Percentiles rank a stretch among this genome's conserved stretches.
These are phyloP conservation scores for Lycodopsis pacificus DNA, from an alignment of 2,797 vertebrate genomes.

Conservation along the genomic window DNA sequence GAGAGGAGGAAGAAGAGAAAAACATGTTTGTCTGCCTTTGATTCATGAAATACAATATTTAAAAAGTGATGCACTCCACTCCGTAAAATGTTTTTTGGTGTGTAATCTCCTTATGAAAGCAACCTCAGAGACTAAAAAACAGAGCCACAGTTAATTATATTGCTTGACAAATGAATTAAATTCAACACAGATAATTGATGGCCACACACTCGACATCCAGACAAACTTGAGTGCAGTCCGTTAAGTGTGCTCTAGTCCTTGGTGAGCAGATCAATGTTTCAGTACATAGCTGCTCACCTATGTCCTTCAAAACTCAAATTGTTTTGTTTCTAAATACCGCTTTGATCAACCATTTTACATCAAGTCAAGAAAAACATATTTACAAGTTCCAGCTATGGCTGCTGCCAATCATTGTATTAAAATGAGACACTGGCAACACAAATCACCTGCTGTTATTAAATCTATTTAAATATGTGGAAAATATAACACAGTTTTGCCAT, in stretches of 20 bases:
- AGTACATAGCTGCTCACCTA: constrained; percentile 4
- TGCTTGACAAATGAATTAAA: neutral
- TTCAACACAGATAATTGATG: neutral
- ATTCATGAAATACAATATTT: neutral
- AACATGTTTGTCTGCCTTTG: neutral
- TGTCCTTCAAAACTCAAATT: neutral
- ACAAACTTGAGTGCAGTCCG: neutral
- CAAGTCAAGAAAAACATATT: neutral
- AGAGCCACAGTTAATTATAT: neutral
- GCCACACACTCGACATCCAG: neutral
- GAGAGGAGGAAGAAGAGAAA: neutral
- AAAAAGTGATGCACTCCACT: neutral
- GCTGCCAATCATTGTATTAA: no score
- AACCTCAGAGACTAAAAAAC: neutral
- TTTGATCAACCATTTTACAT: neutral
- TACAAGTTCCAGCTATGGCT: neutral
- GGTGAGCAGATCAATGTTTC: constrained; percentile 1
- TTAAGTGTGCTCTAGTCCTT: neutral
- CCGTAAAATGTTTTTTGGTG: neutral
- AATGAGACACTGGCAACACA: no score
- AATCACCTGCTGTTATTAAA: no score
- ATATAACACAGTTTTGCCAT: no score
- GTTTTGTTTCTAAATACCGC: neutral
- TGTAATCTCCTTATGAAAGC: neutral
- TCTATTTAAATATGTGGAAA: no score